phyloP scores from a whole-genome alignment of 2,797 vertebrate genomes.

The Anguilla obscura region DNA sequence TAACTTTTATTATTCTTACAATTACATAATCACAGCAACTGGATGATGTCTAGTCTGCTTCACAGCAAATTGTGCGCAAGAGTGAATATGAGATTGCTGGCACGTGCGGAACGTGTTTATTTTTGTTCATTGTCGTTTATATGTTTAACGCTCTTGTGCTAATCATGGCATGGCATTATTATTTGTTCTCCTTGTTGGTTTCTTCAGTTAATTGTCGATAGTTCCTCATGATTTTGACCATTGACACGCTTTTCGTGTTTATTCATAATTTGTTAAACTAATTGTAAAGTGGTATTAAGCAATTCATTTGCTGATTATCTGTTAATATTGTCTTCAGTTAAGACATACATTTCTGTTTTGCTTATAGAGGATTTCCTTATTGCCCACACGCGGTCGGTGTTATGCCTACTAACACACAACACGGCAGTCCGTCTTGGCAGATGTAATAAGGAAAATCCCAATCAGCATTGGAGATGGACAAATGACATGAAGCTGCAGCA shows the following conservation, averaged over 20 bases:
- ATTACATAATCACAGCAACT: neutral
- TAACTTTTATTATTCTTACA: neutral
- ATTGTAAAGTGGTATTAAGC: neutral
- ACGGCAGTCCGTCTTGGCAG: slow-evolving; percentile 62
- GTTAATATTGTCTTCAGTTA: neutral
- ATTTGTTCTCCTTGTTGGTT: neutral
- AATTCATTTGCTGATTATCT: neutral
- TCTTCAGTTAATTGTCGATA: neutral
- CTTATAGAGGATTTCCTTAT: slow-evolving; percentile 82
- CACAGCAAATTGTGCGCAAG: neutral
- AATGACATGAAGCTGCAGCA: slow-evolving; percentile 70
- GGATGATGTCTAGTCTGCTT: neutral
- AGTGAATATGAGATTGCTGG: neutral
- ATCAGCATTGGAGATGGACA: slow-evolving; percentile 82
- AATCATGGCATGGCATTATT: neutral
- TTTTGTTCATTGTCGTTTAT: no score
- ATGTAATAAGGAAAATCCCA: slow-evolving; percentile 67
- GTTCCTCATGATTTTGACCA: neutral
- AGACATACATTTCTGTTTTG: slow-evolving; percentile 27
- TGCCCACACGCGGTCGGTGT: slow-evolving; percentile 67
- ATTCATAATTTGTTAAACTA: neutral
- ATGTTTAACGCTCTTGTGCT: no score
- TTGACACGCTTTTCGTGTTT: neutral
- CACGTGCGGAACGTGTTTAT: neutral
- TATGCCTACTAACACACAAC: slow-evolving; percentile 69